Base-by-base conservation (phyloP, 2,888 invertebrate genomes). In the Nasonia oneida region DNA sequence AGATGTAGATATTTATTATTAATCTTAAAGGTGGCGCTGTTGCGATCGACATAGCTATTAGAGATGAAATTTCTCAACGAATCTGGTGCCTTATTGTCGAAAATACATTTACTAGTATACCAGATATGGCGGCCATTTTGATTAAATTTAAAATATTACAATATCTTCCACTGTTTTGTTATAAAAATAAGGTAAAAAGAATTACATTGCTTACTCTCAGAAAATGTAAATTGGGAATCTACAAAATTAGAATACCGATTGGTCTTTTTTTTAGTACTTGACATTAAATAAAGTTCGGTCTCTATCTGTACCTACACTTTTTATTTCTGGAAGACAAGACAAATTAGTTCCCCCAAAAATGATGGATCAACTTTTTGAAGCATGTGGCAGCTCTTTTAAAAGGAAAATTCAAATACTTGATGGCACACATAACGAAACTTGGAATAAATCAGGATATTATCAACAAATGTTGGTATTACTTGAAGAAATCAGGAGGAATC, bases 401-500 rank as follows among this genome's bases (percentile, higher is more conserved):
- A 96, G 96, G 88, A 93, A 98, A 73, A 94, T 96, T 37, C 96
- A 96, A 90, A 95, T 98, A 93, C 95, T 96, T 2, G 95, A 96
- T 33, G 99, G 99, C 1, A 97, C 97, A 0, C 99, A 99, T 93
- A 98, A 99, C 91, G 98, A 99, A 93, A 99, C 98, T 0, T 99
- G 98, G 98, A 96, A 96, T 86, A 96, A 97, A 90, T 95, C 96
- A 87, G 97, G 97, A 87, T 99, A 98, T 90, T 96, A 96, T 90
- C 93, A 94, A 85, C 90, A 90, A 79, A 91, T 93, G 87, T 88
- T 81, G 78, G 85, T 88, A 61, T 93, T 93, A 86, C 87, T 93
- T 71, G 90, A 88, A 4, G 91, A 93, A 77, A 87, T 93, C n/a
- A 90, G 92, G 73, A 90, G 91, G 86, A 92, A 92, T 84, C 91